phyloP scores from a whole-genome alignment of 2,113 vertebrate genomes.

The Psilopogon haemacephalus region DNA sequence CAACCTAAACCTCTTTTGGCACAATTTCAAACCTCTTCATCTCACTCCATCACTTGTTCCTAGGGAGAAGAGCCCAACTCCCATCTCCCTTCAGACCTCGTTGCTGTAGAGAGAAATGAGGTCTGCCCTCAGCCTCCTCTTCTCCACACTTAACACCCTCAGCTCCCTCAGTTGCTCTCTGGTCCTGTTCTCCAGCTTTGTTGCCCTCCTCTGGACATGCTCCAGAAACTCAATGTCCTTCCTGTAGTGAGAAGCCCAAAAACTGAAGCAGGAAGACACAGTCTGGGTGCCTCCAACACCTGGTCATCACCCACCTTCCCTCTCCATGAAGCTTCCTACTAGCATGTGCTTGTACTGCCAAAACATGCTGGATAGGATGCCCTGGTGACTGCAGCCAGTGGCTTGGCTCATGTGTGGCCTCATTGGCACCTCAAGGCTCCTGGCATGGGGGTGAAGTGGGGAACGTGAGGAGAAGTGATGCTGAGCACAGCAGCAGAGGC shows the following conservation, averaged over 20 bases:
- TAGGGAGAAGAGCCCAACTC: too few relatives aligned
- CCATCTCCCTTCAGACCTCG: too few relatives aligned
- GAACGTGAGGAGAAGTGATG: not conserved
- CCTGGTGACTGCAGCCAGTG: rapidly evolving
- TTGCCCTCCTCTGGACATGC: too few relatives aligned
- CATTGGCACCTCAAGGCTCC: rapidly evolving
- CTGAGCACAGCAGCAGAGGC: rapidly evolving
- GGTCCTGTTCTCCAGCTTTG: too few relatives aligned
- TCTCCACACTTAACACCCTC: too few relatives aligned
- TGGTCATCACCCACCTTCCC: not conserved
- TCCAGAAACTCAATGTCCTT: too few relatives aligned
- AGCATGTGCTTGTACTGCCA: rapidly evolving
- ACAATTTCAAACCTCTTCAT: too few relatives aligned
- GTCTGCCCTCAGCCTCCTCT: too few relatives aligned
- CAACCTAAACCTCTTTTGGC: too few relatives aligned
- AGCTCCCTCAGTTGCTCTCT: too few relatives aligned
- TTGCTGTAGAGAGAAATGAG: too few relatives aligned
- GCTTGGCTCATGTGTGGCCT: not conserved
- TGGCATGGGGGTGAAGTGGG: not conserved
- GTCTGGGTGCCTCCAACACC: not conserved
- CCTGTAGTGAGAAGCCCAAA: not conserved
- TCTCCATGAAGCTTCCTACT: rapidly evolving
- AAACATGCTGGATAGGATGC: rapidly evolving
- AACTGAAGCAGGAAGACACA: not conserved
- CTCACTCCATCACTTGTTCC: too few relatives aligned